A percentile compares a stretch with the other conserved stretches of the same genome.
Conservation (phyloP, 2,888 invertebrate genomes). For the Thecophora atra region DNA sequence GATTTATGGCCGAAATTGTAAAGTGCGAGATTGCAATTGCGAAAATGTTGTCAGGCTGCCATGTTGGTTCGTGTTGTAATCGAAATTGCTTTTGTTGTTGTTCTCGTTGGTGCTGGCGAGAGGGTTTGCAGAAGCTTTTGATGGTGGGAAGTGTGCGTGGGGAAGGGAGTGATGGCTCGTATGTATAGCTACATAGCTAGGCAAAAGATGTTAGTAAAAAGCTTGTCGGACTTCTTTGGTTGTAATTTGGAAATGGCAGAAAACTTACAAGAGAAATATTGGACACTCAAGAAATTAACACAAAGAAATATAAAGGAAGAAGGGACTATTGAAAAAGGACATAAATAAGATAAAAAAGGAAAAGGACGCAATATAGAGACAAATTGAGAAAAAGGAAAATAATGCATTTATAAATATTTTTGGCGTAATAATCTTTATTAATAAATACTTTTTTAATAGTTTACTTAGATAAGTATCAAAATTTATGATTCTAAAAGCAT, state of each 20-base stretch:
- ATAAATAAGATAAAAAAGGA: neutral
- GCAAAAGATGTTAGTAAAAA: neutral
- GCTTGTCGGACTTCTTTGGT: neutral
- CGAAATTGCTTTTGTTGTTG: constrained; percentile 3
- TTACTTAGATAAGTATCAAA: too few relatives aligned
- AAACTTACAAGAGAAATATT: neutral
- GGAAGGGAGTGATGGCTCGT: neutral
- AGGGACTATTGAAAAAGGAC: neutral
- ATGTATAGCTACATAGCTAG: neutral
- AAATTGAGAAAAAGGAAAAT: neutral
- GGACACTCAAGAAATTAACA: too few relatives aligned
- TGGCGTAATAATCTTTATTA: neutral
- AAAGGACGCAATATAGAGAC: neutral
- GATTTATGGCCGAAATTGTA: constrained; percentile 52
- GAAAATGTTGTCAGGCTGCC: constrained; percentile 40
- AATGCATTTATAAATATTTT: neutral
- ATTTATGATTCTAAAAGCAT: too few relatives aligned
- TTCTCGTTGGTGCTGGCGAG: constrained; percentile 6
- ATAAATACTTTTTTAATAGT: too few relatives aligned
- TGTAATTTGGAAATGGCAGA: neutral
- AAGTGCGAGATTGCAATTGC: constrained; percentile 54
- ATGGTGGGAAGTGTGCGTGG: neutral
- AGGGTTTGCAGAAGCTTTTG: neutral
- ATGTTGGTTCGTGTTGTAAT: constrained; percentile 36
- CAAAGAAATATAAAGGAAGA: neutral